Base-by-base conservation (phyloP, 2,797 vertebrate species). In the Lepus oiostolus region DNA sequence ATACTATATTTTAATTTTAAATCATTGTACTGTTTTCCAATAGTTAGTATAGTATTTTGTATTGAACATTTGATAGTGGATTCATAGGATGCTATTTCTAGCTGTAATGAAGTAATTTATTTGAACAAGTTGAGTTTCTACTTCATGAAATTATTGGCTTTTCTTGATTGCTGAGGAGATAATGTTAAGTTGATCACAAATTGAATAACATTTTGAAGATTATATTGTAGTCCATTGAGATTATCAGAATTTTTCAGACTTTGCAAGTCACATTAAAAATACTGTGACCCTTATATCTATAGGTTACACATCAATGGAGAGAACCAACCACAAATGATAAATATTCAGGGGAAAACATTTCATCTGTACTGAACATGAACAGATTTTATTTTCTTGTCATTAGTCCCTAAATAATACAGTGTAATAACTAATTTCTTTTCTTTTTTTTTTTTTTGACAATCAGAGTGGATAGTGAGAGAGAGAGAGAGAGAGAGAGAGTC, bases 201-300 rank as follows among this genome's bases (percentile, higher is more conserved):
- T 92, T 92, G n/a, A 93, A 19, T 85, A 72, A 94, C 67, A 21
- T 2, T 62, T 74, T 90, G 16, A 65, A 81, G 42, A 92, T 58
- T 52, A 50, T 50, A 7, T 30, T 65, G 47, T 22, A 52, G 28
- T 54, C 84, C 22, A 67, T 32, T 86, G 63, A 67, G 30, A 1
- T 54, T 35, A 30, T 3, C 26, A 65, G 19, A 50, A 60, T 26
- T 72, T 93, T 47, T 17, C 21, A 91, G 16, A 2, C 22, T 92
- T 77, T 67, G 71, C 24, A 58, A 83, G 80, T 65, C 62, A 67
- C 17, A 47, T 67, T 89, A 65, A 83, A 94, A 42, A 54, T 17
- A 68, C 3, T 24, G 19, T 68, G 9, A 52, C 4, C 10, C 30
- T 26, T 8, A n/a, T 2, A 30, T 52, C 11, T 30, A 52, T 4